Base-by-base conservation (phyloP, 2,113 vertebrate species). In the Heteronetta atricapilla region DNA sequence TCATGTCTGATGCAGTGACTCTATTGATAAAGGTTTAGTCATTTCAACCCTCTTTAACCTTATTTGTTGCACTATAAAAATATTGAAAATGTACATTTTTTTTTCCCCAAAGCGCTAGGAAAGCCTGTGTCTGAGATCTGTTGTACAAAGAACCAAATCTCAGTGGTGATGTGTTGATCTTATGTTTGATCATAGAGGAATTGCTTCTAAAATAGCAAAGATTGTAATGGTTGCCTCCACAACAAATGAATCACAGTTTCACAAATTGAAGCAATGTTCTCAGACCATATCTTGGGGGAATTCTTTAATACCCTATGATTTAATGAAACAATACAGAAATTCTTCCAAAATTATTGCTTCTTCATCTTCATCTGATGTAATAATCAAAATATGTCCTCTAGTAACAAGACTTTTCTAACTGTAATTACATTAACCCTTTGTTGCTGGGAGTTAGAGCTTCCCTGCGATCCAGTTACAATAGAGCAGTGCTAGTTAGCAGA, bases 331-430 rank as follows among this genome's bases (percentile, higher is more conserved):
- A 94, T 96, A 89, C 95, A 59, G 96, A 93, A 94, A 90, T 97
- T 94, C 82, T 97, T 96, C 10, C 36, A 86, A 97, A 98, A 97
- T 98, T 96, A 97, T 94, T 97, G 86, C 97, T 97, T 96, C 97
- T 97, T 96, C 97, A 96, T 97, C 96, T 97, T 97, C 94, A 92
- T 96, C 96, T 98, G 96, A 97, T 98, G 97, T 97, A 93, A 97
- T 97, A 97, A 98, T 98, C 97, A 98, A 97, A 98, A 97, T 91
- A 94, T 97, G 94, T 97, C 96, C 95, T 96, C 97, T 97, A 97
- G 96, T 96, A 97, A 97, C 88, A 79, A 96, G 96, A 88, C 93
- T 97, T 96, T 93, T 73, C 96, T 95, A 86, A 89, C 91, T 95
- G 29, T 97, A 96, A 97, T 96, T 96, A 29, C 93, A 59, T 98